Conservation (phyloP, 2,888 invertebrate species). For the Pyrrhia umbra region DNA sequence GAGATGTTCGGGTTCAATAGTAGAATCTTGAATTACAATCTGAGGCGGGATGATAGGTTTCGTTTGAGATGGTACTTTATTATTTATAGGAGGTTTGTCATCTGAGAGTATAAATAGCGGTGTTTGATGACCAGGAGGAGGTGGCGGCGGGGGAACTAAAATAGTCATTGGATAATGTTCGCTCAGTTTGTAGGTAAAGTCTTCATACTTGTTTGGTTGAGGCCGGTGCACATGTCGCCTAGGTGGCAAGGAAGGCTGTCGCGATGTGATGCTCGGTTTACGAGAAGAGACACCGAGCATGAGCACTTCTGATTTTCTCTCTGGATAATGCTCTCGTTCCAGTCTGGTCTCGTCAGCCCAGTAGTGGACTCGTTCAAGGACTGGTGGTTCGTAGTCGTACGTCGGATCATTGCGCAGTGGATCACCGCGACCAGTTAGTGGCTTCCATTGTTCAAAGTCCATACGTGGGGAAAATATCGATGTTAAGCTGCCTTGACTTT, state of each 20-base stretch:
- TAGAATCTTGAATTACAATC: slow-evolving; percentile 67
- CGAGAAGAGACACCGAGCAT: slow-evolving; percentile 93
- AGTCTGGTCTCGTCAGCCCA: slow-evolving; percentile 93
- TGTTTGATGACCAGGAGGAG: slow-evolving; percentile 83
- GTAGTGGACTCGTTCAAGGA: slow-evolving; percentile 94
- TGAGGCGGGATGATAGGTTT: slow-evolving; percentile 69
- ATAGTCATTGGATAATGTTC: slow-evolving; percentile 92
- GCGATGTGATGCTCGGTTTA: slow-evolving; percentile 91
- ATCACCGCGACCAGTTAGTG: slow-evolving; percentile 94
- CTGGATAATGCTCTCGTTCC: slow-evolving; percentile 86
- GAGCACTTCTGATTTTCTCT: slow-evolving; percentile 92
- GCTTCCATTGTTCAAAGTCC: slow-evolving; percentile 96
- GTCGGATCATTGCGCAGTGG: slow-evolving; percentile 96
- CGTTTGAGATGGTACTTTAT: slow-evolving; percentile 57
- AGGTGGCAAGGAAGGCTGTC: slow-evolving; percentile 78
- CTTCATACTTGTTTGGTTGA: slow-evolving; percentile 83
- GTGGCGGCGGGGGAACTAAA: slow-evolving; percentile 92
- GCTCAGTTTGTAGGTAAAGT: slow-evolving; percentile 86
- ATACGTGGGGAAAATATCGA: slow-evolving; percentile 93
- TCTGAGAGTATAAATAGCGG: slow-evolving; percentile 77
- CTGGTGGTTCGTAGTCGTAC: slow-evolving; percentile 95
- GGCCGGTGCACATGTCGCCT: slow-evolving; percentile 71
- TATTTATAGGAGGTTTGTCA: slow-evolving; percentile 68
- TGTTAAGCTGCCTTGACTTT: slow-evolving; percentile 71
- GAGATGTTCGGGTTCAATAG: slow-evolving; percentile 66